Evolutionary conservation across 2,797 vertebrate species (phyloP).

Genomic region (Toxotes lorentzi): DNA sequence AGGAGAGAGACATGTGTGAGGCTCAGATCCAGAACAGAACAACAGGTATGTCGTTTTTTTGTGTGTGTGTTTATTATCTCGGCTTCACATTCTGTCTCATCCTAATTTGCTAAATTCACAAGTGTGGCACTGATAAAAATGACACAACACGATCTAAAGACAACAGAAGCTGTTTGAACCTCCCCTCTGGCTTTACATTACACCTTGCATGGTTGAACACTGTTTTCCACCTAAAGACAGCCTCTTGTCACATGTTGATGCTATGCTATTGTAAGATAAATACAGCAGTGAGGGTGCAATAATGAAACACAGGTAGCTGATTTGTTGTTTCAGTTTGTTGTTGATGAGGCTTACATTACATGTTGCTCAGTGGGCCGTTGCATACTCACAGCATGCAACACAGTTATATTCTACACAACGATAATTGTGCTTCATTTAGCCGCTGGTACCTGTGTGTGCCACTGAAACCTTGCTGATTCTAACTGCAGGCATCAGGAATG

Average conservation of each 20-base stretch:
- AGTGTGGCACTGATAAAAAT: slow-evolving; percentile 10
- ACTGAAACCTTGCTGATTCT: slow-evolving; percentile 8
- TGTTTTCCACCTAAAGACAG: slow-evolving; percentile 35
- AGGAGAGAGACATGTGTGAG: slow-evolving; percentile 76
- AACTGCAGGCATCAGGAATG: slow-evolving; percentile 19
- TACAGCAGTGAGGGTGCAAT: not conserved
- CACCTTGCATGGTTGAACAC: slow-evolving; percentile 38
- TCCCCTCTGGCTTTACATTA: slow-evolving; percentile 26
- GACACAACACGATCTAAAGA: slow-evolving; percentile 40
- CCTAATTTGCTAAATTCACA: slow-evolving; percentile 15
- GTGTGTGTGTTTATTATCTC: not conserved
- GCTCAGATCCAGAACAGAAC: slow-evolving; percentile 79
- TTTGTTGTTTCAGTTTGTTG: slow-evolving; percentile 28
- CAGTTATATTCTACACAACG: slow-evolving; percentile 13
- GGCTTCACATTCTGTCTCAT: not conserved
- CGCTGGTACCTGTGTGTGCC: slow-evolving; percentile 20
- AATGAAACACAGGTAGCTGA: slow-evolving; percentile 1
- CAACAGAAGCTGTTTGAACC: slow-evolving; percentile 45
- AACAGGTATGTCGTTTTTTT: slow-evolving; percentile 72
- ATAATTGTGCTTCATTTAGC: slow-evolving; percentile 22
- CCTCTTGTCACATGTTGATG: not conserved
- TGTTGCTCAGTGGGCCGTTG: slow-evolving; percentile 1
- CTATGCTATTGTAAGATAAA: not conserved
- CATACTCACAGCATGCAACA: not conserved
- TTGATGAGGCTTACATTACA: slow-evolving; percentile 12